Evolutionary conservation across 1,140 invertebrate species (phyloP), one percentile per base, ranked within the genome.

Genomic region (Zaprionus davidi): DNA sequence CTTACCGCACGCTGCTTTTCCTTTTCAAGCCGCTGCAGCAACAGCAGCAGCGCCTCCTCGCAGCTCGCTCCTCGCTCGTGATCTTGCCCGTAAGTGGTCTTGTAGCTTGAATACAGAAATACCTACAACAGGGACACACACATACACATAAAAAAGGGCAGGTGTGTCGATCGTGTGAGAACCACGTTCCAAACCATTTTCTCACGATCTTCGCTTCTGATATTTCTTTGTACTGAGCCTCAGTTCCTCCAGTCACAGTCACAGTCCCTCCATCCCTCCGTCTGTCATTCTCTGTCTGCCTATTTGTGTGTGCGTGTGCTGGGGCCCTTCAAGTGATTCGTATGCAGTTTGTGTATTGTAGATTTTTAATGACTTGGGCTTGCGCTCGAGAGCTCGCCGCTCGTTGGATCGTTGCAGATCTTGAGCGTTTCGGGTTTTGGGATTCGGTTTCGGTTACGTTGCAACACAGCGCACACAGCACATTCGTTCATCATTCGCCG

Each of bases 141-240:
- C 71, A 80, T 59, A 75, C 46, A 81, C 70, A 79, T 72, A 83
- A 85, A 92, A 92, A 91, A 92, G 91, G 91, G 91, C 91, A 92
- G 91, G 91, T 92, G 91, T 92, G 91, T 92, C 91, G 91, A 92
- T 92, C 91, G 91, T 92, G 91, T 92, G 91, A 92, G 91, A 92
- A 92, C 91, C 91, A 92, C 91, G 91, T 92, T 92, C 91, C 91
- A 92, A 92, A 92, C 90, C 91, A 92, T 92, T 92, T 92, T 92
- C 91, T 92, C 91, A 92, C 91, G 91, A 92, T 92, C 91, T 90
- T 92, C 85, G 91, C 81, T 92, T 90, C 85, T 88, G 85, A 88
- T 88, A 88, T 85, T 87, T 86, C 41, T 78, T 71, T 79, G 57
- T 78, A 71, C 71, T 63, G 72, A 38, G 51, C 76, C 60, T 74